phyloP scores from a whole-genome alignment of 2,888 invertebrate genomes.

The Ischnura elegans region DNA sequence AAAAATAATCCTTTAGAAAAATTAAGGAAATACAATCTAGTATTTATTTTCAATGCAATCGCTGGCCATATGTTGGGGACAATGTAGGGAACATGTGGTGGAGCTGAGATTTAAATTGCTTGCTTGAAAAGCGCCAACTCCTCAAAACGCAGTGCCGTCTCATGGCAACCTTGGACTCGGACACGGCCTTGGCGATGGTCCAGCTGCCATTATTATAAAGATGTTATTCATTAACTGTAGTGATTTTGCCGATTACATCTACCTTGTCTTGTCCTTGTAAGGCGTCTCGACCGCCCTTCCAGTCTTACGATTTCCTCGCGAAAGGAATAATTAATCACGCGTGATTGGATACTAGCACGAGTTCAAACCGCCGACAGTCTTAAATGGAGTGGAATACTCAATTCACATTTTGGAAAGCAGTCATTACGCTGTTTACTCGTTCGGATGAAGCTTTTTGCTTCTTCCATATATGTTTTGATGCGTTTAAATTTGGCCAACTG shows the following conservation, averaged over 20 bases:
- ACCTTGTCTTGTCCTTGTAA: not conserved
- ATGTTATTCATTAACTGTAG: not conserved
- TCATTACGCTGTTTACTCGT: not conserved
- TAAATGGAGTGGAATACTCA: not conserved
- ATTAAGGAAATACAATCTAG: too few relatives aligned
- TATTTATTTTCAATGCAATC: too few relatives aligned
- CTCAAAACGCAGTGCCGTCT: not conserved
- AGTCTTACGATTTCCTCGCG: not conserved
- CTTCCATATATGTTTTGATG: not conserved
- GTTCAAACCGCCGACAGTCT: not conserved
- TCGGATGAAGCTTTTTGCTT: not conserved
- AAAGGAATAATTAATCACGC: not conserved
- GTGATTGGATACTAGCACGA: not conserved
- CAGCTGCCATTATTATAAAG: not conserved
- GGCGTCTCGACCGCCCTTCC: not conserved
- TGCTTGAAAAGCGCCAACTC: too few relatives aligned
- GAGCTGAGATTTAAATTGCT: too few relatives aligned
- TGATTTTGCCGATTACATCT: conserved; percentile 1
- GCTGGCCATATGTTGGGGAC: too few relatives aligned
- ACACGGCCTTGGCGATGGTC: not conserved
- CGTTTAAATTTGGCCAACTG: not conserved
- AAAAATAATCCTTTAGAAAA: too few relatives aligned
- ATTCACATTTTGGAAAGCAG: not conserved
- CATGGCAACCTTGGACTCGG: not conserved
- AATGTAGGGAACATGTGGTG: too few relatives aligned